Evolutionary conservation across 2,113 vertebrate species (phyloP), one percentile per base, ranked within the genome.

Genomic region (Lepus timidus): DNA sequence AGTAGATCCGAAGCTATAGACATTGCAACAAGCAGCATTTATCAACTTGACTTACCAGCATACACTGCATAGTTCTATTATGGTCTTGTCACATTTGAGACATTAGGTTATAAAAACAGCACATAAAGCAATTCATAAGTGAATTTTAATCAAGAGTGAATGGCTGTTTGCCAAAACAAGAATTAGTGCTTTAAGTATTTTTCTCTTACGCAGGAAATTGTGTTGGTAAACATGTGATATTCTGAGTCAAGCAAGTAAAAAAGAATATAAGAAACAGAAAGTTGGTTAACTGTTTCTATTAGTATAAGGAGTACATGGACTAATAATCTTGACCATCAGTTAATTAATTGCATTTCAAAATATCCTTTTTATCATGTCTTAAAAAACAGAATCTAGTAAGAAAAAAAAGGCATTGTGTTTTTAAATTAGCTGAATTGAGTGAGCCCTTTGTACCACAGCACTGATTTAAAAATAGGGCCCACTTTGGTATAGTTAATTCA

Each of bases 321-420:
- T 70, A 20, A 44, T 17, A 73, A 78, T 61, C 74, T 61, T 51
- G 29, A 75, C 64, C 55, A 12, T 39, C 36, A 44, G 2, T 39
- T 85, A 31, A 70, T 71, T 76, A 71, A 9, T 31, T 61, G 1
- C 20, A 31, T 83, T 85, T 65, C 17, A 44, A 61, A 76, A 80
- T 73, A 10, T 71, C 23, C 12, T n/a, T 9, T 67, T 73, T 64
- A 39, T 88, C 29, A 23, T 44, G 29, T 55, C 88, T 61, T 52
- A 64, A 92, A 71, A 92, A 78, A 22, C 39, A 88, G 51, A 93
- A 61, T 92, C n/a, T 39, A 71, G 20, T 75, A 44, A 44, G 44
- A 44, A 44, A 55, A 36, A 51, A 65, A 55, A 83, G 52, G n/a
- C 19, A 5, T 79, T 27, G 2, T 25, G 14, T 85, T 73, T 90